phyloP scores from a whole-genome alignment of 2,888 invertebrate species.

The Synergus gifuensis region DNA sequence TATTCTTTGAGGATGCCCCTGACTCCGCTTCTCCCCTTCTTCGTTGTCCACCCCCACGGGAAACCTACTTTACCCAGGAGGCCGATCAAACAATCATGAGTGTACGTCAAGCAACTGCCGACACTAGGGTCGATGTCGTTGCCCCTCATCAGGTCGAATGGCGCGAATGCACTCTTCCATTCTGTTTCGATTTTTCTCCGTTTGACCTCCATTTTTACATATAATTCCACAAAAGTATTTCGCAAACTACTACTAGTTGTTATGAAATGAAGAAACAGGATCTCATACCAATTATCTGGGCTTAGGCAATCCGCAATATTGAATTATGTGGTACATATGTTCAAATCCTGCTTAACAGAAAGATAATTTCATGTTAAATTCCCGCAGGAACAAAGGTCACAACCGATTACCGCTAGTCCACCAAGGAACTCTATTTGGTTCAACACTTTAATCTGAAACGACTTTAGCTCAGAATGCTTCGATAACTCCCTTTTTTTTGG shows the following conservation, averaged over 20 bases:
- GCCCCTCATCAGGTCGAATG: conserved; percentile 29
- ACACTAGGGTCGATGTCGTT: conserved; percentile 9
- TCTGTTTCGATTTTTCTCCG: neutral
- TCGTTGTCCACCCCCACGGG: conserved; percentile 48
- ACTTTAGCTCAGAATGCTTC: neutral
- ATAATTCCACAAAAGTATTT: neutral
- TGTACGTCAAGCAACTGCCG: conserved; percentile 42
- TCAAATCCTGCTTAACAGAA: neutral
- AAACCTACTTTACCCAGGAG: conserved; percentile 56
- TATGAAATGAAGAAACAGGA: no score
- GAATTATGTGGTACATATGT: neutral
- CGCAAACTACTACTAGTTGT: neutral
- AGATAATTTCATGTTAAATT: neutral
- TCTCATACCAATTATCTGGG: no score
- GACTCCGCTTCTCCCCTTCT: conserved; percentile 51
- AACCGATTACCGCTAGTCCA: conserved; percentile 1
- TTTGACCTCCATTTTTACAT: conserved; percentile 6
- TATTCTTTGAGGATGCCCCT: conserved; percentile 62
- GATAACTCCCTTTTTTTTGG: neutral
- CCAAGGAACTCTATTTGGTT: neutral
- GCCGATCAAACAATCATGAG: conserved; percentile 57
- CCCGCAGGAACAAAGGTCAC: neutral
- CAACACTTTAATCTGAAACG: neutral
- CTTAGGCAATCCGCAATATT: no score
- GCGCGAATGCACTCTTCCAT: neutral